Percentiles rank a stretch among this genome's conserved stretches.
phyloP scores from a whole-genome alignment of 1,140 invertebrate genomes.

The Polypedilum pembai region DNA sequence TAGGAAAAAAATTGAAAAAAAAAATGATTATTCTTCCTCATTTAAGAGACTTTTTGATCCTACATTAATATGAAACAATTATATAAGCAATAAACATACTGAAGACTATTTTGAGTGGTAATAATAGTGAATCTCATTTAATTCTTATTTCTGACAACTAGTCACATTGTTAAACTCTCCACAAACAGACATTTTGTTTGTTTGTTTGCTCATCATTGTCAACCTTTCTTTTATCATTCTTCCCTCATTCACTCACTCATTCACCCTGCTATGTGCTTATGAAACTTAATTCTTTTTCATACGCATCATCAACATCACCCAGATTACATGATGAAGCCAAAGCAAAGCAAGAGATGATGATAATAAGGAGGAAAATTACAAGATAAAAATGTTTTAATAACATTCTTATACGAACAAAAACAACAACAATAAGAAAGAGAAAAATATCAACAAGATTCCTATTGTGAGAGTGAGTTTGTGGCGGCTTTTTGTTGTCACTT shows the following conservation, averaged over 20 bases:
- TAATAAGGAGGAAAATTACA: slow-evolving; percentile 24
- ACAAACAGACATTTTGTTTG: no score
- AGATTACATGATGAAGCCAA: slow-evolving; percentile 9
- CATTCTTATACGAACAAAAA: neutral
- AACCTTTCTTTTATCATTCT: neutral
- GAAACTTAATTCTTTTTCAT: neutral
- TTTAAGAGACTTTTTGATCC: no score
- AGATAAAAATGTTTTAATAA: slow-evolving; percentile 24
- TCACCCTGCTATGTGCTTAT: neutral
- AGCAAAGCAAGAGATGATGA: neutral
- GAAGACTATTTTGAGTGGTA: no score
- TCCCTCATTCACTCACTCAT: neutral
- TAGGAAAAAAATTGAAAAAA: no score
- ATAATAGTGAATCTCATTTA: no score
- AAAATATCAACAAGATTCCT: slow-evolving; percentile 16
- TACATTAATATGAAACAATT: no score
- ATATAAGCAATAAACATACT: no score
- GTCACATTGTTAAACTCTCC: no score
- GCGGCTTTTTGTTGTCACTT: slow-evolving; percentile 16
- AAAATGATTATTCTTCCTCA: no score
- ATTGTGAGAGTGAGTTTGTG: neutral
- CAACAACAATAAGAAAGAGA: neutral
- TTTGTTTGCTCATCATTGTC: neutral
- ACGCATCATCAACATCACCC: slow-evolving; percentile 16
- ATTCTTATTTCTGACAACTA: no score